Evolutionary conservation across 2,113 vertebrate species (phyloP), one percentile per base, ranked within the genome.

Genomic region (Anhinga rufa): DNA sequence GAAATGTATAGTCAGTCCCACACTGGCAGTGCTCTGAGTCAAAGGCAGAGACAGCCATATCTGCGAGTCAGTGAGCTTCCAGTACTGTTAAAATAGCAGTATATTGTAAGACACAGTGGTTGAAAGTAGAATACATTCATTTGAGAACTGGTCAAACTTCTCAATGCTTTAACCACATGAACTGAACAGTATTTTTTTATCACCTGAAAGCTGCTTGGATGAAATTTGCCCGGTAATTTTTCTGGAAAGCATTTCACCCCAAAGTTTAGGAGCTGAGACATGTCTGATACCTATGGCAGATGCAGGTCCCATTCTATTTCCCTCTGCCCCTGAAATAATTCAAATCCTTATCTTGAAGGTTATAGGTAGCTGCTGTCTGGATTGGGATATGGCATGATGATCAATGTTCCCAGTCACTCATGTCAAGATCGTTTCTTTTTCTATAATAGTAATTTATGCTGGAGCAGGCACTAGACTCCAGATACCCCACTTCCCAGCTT

Each of bases 401-500:
- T 44, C 0, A 0, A 28, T 65, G 36, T 34, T 55, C n/a, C 49
- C 5, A 4, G n/a, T 51, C 58, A 65, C 14, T 31, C 16, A 26
- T 38, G 22, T 31, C 68, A 51, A 22, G 36, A 29, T 5, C 2
- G 0, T 69, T 89, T 74, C 22, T 65, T 62, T 74, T 69, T 74
- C 9, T 51, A 3, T 17, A 38, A 14, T 0, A 55, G 29, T 5
- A 5, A 38, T 60, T 68, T 60, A 2, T 42, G 58, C 62, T 72
- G 76, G 48, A 80, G 57, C 48, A 55, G 68, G 28, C 65, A 68
- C 58, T 71, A 74, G 28, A 55, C 22, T 25, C 17, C 29, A 64
- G 38, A 58, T 36, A 52, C 11, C 7, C 16, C 25, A 40, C 21
- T 81, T 76, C 8, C 32, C 54, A 60, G 42, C 9, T 42, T 40